Percentiles rank a stretch among this genome's conserved stretches.
Conservation (phyloP, 35 echinoderm and acorn worm genomes). For the Ophioderma brevispina region DNA sequence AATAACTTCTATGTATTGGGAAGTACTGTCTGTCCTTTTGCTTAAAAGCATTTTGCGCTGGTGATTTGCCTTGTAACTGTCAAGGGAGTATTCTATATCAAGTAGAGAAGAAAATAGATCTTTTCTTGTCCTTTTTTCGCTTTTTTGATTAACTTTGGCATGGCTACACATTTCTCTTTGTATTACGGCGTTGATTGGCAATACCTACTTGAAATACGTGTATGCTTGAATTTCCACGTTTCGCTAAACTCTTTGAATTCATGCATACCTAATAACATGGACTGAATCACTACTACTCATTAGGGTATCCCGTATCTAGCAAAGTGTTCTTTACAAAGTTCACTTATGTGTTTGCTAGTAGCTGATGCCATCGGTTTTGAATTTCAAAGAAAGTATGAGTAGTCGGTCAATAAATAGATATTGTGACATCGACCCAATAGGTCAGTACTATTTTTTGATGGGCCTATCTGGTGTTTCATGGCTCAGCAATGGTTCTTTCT, state of each 20-base stretch:
- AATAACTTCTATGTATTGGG: too few relatives aligned
- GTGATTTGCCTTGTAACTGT: not conserved
- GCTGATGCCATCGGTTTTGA: slow-evolving; percentile 4
- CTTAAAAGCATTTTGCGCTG: slow-evolving; percentile 33
- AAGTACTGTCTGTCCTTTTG: slow-evolving; percentile 50
- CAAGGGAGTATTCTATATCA: slow-evolving; percentile 61
- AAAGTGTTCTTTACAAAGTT: slow-evolving; percentile 39
- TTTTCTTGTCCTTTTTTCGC: not conserved
- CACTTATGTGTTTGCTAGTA: not conserved
- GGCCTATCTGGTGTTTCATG: slow-evolving; percentile 19
- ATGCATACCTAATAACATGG: not conserved
- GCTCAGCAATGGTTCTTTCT: slow-evolving; percentile 14
- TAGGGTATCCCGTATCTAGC: slow-evolving; percentile 46
- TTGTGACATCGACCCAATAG: slow-evolving; percentile 7
- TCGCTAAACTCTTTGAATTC: slow-evolving; percentile 19
- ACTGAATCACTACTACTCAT: slow-evolving; percentile 7
- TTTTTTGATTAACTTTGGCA: slow-evolving; percentile 30
- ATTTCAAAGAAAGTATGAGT: slow-evolving; percentile 48
- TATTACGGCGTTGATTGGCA: slow-evolving; percentile 30
- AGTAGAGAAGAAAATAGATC: slow-evolving; percentile 51
- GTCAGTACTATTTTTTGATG: slow-evolving; percentile 36
- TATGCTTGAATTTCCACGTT: slow-evolving; percentile 19
- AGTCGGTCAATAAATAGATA: slow-evolving; percentile 44
- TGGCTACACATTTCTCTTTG: not conserved
- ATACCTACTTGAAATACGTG: not conserved